Conservation (phyloP, 1,140 invertebrate genomes). For the Lasioglossum baleicum region DNA sequence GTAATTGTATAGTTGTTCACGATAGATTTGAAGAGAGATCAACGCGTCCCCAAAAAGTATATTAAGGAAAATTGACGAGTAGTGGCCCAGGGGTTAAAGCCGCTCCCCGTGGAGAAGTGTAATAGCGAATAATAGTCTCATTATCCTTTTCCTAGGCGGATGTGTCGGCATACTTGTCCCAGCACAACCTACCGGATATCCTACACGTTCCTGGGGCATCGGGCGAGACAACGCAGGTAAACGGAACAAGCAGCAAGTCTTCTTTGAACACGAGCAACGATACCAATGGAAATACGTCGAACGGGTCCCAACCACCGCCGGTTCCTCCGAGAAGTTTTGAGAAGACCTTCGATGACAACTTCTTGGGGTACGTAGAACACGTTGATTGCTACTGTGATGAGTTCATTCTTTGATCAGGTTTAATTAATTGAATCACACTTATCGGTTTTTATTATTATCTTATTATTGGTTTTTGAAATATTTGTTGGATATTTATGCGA, state of each 20-base stretch:
- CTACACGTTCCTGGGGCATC: conserved; percentile 74
- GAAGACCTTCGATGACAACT: conserved; percentile 80
- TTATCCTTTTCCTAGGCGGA: conserved; percentile 73
- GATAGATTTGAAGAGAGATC: too few relatives aligned
- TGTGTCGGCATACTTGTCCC: conserved; percentile 78
- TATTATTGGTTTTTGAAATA: neutral
- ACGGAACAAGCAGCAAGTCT: conserved; percentile 64
- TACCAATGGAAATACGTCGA: conserved; percentile 77
- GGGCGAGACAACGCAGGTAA: conserved; percentile 67
- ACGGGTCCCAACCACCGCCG: conserved; percentile 81
- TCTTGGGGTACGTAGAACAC: conserved; percentile 68
- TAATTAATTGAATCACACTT: too few relatives aligned
- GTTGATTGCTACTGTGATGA: too few relatives aligned
- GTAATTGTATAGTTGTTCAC: too few relatives aligned
- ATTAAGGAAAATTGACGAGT: too few relatives aligned
- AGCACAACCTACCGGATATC: conserved; percentile 80
- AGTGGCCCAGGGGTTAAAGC: too few relatives aligned
- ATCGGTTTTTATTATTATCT: too few relatives aligned
- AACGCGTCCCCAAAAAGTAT: neutral
- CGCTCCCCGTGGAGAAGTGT: neutral
- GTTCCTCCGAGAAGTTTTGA: conserved; percentile 85
- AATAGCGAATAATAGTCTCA: neutral
- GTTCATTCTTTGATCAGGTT: too few relatives aligned
- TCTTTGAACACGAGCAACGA: conserved; percentile 64
- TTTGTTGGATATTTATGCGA: neutral